Conservation (phyloP, 2,888 invertebrate genomes). For the Orchesellides sinensis region DNA sequence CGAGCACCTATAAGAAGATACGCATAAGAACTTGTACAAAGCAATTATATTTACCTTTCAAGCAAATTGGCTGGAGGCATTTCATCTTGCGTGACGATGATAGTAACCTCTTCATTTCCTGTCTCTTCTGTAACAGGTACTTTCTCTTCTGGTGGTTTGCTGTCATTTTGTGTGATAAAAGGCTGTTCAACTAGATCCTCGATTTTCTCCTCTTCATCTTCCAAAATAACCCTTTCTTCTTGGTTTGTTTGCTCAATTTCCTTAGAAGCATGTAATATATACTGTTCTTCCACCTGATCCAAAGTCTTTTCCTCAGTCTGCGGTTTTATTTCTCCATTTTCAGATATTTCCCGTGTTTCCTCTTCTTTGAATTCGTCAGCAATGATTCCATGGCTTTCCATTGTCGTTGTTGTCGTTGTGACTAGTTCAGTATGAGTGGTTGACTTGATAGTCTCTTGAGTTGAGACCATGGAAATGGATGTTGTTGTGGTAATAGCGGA, state of each 20-base stretch:
- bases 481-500: background rate
- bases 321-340: background rate
- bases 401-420: background rate
- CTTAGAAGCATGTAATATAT: background rate
- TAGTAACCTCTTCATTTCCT: slow-evolving; percentile 49
- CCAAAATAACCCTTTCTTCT: background rate
- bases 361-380: slow-evolving; percentile 38
- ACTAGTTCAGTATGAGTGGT: background rate
- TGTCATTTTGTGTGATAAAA: slow-evolving; percentile 20
- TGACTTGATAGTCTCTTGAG: background rate
- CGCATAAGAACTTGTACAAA: too few species aligned
- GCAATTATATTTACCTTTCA: slow-evolving; percentile 46
- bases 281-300: background rate
- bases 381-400: background rate
- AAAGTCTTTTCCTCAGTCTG: slow-evolving; percentile 27
- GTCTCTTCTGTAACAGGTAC: slow-evolving; percentile 37
- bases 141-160: slow-evolving; percentile 18
- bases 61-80: slow-evolving; percentile 61
- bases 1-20: too few species aligned
- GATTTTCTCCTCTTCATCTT: slow-evolving; percentile 15
- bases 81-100: slow-evolving; percentile 60
- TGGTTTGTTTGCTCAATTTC: background rate
- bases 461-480: background rate
- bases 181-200: too few species aligned
- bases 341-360: slow-evolving; percentile 9